Conservation (phyloP, 1,140 invertebrate species). For the Coelopa frigida region DNA sequence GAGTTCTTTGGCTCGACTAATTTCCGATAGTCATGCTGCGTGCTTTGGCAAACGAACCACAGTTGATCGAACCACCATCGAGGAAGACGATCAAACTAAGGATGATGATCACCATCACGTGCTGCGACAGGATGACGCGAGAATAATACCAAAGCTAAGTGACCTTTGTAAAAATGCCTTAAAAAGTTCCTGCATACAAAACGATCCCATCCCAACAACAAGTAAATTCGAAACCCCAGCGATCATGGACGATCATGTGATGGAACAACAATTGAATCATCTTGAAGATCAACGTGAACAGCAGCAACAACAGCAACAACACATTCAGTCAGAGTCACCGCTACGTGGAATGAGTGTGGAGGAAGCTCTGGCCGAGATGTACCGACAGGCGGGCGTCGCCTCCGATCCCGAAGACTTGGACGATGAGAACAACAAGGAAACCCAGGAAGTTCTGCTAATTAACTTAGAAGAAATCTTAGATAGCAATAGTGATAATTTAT, state of each 20-base stretch:
- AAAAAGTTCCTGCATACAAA: conserved; percentile 39
- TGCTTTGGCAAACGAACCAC: too few relatives aligned
- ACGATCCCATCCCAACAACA: conserved; percentile 13
- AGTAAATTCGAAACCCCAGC: neutral
- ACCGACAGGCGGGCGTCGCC: conserved; percentile 33
- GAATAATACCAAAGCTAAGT: conserved; percentile 41
- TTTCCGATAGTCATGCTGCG: too few relatives aligned
- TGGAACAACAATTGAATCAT: neutral
- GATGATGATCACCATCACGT: neutral
- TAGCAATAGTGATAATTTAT: conserved; percentile 33
- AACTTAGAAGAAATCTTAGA: conserved; percentile 40
- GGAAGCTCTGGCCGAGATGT: conserved; percentile 40
- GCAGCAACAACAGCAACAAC: neutral
- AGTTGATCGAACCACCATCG: too few relatives aligned
- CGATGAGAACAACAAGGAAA: conserved; percentile 13
- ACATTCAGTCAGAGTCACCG: neutral
- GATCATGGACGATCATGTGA: conserved; percentile 3
- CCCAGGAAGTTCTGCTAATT: conserved; percentile 32
- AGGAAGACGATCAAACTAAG: neutral
- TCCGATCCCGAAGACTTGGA: conserved; percentile 28
- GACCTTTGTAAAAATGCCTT: conserved; percentile 45
- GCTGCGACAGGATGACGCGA: too few relatives aligned
- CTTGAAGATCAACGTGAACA: too few relatives aligned
- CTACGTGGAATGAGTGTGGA: conserved; percentile 37
- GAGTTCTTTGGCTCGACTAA: too few relatives aligned